These are phyloP conservation scores for Quadroppia sp. DNA, from an alignment of 2,888 invertebrate genomes.

Conservation along the genomic window DNA sequence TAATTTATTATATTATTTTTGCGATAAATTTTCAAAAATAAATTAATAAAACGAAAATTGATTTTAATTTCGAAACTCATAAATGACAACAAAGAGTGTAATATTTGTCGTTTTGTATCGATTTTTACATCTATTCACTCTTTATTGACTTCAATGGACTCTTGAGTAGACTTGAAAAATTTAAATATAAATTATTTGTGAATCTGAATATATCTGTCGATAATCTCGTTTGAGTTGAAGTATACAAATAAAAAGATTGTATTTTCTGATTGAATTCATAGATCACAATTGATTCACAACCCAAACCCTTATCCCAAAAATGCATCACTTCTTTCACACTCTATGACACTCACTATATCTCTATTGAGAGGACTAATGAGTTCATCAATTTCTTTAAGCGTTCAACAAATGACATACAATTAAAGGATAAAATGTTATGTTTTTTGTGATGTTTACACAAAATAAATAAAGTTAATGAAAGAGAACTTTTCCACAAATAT, in stretches of 20 bases:
- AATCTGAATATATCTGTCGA: no score
- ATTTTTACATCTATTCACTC: no score
- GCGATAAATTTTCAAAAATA: no score
- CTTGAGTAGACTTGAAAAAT: no score
- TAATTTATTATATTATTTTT: no score
- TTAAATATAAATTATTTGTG: no score
- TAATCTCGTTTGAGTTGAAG: no score
- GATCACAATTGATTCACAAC: not conserved
- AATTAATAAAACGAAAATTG: no score
- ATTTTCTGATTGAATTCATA: not conserved
- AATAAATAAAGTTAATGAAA: not conserved
- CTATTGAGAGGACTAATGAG: not conserved
- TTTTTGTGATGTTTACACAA: not conserved
- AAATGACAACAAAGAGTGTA: no score
- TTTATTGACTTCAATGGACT: no score
- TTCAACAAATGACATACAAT: constrained; percentile 3
- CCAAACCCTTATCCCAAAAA: not conserved
- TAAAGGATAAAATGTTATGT: not conserved
- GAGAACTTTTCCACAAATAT: not conserved
- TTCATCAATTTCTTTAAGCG: not conserved
- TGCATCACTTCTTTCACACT: not conserved
- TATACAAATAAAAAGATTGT: not conserved
- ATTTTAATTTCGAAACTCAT: no score
- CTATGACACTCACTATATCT: not conserved
- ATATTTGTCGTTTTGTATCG: no score